These are phyloP conservation scores for Tetrax tetrax DNA, from an alignment of 2,113 vertebrate species.

Conservation along the genomic window DNA sequence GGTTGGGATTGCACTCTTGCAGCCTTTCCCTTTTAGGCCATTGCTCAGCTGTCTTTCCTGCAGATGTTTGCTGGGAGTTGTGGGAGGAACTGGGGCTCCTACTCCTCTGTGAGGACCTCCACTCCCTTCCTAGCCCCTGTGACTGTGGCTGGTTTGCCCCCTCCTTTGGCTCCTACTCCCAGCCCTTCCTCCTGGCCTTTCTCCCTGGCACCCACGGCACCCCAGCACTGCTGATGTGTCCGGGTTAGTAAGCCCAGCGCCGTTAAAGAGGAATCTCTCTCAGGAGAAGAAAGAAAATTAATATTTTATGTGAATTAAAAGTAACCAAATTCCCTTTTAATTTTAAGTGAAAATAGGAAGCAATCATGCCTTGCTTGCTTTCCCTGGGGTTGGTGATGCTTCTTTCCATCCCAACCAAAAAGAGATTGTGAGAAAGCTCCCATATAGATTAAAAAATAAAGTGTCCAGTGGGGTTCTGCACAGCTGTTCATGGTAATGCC, in stretches of 20 bases:
- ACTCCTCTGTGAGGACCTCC: not conserved
- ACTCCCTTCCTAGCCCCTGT: not conserved
- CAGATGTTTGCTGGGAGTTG: not conserved
- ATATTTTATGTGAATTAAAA: not conserved
- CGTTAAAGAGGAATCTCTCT: not conserved
- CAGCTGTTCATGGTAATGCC: not conserved
- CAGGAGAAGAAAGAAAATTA: not conserved
- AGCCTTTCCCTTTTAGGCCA: not conserved
- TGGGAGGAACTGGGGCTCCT: not conserved
- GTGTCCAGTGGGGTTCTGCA: not conserved
- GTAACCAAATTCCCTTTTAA: not conserved
- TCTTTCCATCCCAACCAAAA: not conserved
- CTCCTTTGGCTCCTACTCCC: not conserved
- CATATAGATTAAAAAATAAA: not conserved
- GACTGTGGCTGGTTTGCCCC: not conserved
- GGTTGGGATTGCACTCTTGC: not conserved
- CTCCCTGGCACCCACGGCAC: not conserved
- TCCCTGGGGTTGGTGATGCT: not conserved
- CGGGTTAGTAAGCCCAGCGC: accelerated
- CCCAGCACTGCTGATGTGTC: not conserved
- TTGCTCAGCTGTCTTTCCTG: not conserved
- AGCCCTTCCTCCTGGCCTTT: not conserved
- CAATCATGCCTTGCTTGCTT: not conserved
- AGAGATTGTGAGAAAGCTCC: not conserved
- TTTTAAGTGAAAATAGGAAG: not conserved